A percentile compares a stretch with the other conserved stretches of the same genome.
phyloP scores from a whole-genome alignment of 2,113 vertebrate genomes.

The Rhombomys opimus region DNA sequence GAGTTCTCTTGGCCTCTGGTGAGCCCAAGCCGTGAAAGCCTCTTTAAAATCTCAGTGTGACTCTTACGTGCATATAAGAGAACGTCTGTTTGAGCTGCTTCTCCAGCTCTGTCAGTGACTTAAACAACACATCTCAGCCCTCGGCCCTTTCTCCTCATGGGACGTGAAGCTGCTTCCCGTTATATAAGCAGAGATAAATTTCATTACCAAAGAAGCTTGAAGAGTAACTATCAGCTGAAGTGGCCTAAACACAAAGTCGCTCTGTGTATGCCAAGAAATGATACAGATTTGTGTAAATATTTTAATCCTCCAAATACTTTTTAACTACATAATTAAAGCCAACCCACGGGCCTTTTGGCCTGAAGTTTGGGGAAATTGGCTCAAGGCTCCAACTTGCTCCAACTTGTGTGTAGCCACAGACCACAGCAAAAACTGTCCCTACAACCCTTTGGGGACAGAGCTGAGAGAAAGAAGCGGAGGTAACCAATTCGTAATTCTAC shows the following conservation, averaged over 20 bases:
- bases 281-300: neutral
- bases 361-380: constrained; percentile 14
- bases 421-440: neutral
- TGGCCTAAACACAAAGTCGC: neutral
- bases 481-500: neutral
- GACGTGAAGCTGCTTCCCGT: neutral
- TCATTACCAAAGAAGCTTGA: neutral
- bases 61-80: neutral
- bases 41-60: neutral
- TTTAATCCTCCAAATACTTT: constrained; percentile 27
- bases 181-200: neutral
- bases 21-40: neutral
- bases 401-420: neutral
- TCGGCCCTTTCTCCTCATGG: neutral
- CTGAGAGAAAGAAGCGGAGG: neutral
- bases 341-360: neutral
- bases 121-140: neutral
- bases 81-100: neutral
- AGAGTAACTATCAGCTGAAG: neutral
- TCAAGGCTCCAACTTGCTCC: neutral
- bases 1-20: neutral
- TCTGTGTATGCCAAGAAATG: neutral
- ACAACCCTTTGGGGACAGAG: neutral
- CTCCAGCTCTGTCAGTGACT: neutral
- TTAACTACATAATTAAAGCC: neutral